Conservation (phyloP, 64 coral and sea anemone genomes). For the Pocillopora damicornis region DNA sequence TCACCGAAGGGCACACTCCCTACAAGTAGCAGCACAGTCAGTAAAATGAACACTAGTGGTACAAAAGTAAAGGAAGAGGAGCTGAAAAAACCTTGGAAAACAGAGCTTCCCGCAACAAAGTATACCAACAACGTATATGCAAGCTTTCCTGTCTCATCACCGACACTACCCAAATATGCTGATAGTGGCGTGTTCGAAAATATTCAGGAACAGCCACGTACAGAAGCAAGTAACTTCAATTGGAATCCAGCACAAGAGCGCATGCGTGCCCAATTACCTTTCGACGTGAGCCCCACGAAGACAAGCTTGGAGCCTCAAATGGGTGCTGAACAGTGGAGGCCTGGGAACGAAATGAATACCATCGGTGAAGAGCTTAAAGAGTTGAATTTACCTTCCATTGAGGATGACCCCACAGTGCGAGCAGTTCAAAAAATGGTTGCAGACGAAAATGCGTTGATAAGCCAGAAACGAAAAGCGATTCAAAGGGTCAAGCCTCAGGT, state of each 20-base stretch:
- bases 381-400: constrained; percentile 29
- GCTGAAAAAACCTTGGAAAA: background rate
- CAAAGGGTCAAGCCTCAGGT: constrained; percentile 9
- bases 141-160: constrained; percentile 14
- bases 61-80: background rate
- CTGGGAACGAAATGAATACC: background rate
- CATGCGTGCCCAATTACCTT: background rate
- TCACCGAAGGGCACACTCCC: background rate
- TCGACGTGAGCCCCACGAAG: constrained; percentile 12
- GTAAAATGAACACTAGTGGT: background rate
- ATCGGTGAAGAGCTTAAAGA: constrained; percentile 9
- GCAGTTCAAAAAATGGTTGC: constrained; percentile 19
- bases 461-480: constrained; percentile 26
- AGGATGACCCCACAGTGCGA: constrained; percentile 20
- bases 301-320: constrained; percentile 11
- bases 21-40: background rate
- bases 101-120: background rate
- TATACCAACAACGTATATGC: background rate
- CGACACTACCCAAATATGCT: background rate
- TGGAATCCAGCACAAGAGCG: background rate
- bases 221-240: constrained; percentile 1
- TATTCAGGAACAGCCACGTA: constrained; percentile 18
- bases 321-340: constrained; percentile 5
- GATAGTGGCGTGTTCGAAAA: constrained; percentile 36
- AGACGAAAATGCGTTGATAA: constrained; percentile 4